Evolutionary conservation across 1,140 invertebrate genomes (phyloP).

Genomic region (Hylaeus anthracinus): DNA sequence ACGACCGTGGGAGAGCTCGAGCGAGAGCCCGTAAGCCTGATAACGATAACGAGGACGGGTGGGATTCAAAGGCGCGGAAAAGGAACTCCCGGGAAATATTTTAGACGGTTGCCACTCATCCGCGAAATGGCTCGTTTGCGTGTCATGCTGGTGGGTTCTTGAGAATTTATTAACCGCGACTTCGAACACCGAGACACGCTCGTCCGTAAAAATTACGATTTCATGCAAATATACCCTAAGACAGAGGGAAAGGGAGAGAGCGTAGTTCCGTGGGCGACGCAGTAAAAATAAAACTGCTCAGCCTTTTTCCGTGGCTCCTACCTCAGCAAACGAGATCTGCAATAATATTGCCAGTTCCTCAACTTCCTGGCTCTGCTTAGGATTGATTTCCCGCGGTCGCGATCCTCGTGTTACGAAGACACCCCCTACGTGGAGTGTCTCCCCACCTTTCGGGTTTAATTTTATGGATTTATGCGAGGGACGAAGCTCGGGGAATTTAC

Average conservation of each 20-base stretch:
- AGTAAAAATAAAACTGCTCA: neutral
- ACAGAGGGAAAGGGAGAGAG: neutral
- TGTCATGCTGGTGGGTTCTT: neutral
- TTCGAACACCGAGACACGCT: neutral
- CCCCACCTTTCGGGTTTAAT: neutral
- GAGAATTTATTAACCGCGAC: conserved; percentile 29
- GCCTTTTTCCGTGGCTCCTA: too few species aligned
- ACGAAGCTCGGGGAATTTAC: too few species aligned
- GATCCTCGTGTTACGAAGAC: neutral
- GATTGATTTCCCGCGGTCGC: neutral
- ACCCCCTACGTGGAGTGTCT: neutral
- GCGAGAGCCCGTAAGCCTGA: neutral
- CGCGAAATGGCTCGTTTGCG: conserved; percentile 27
- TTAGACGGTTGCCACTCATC: conserved; percentile 2
- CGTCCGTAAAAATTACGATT: conserved; percentile 6
- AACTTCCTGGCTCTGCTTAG: neutral
- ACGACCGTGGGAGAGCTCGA: neutral
- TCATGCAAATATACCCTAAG: neutral
- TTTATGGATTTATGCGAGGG: neutral
- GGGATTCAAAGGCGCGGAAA: conserved; percentile 3
- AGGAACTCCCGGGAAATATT: conserved; percentile 24
- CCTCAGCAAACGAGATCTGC: neutral
- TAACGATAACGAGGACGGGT: conserved; percentile 31
- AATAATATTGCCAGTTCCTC: conserved; percentile 8
- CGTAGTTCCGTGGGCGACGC: neutral